Conservation (phyloP, 2,113 vertebrate genomes). For the Salminus brasiliensis region DNA sequence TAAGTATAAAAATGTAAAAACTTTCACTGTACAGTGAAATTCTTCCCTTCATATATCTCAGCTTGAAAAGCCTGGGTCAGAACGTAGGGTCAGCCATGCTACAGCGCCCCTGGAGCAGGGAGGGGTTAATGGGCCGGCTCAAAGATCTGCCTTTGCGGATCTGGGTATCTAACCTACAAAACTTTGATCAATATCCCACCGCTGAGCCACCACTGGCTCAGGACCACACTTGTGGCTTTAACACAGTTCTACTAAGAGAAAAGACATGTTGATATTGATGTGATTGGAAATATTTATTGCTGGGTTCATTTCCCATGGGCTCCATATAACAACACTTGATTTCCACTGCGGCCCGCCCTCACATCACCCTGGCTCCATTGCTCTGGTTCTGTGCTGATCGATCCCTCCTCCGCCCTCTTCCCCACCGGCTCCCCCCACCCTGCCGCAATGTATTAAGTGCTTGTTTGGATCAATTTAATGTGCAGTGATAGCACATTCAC, state of each 20-base stretch:
- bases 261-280: conserved; percentile 64
- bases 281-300: conserved; percentile 64
- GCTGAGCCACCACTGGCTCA: too few relatives aligned
- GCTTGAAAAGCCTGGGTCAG: too few relatives aligned
- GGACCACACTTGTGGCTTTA: neutral
- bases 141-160: too few relatives aligned
- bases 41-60: too few relatives aligned
- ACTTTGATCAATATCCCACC: too few relatives aligned
- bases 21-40: too few relatives aligned
- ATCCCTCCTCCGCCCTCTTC: neutral
- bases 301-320: conserved; percentile 52
- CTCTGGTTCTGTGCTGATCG: conserved; percentile 15
- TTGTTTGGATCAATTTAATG: conserved; percentile 81
- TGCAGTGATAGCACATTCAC: conserved; percentile 76
- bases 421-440: conserved; percentile 38
- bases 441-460: conserved; percentile 78
- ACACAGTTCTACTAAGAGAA: conserved; percentile 42
- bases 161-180: too few relatives aligned
- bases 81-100: too few relatives aligned
- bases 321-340: conserved; percentile 64
- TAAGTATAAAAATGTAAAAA: too few relatives aligned
- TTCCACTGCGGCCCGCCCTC: conserved; percentile 57
- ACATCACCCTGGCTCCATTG: conserved; percentile 27
- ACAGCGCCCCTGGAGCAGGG: too few relatives aligned
- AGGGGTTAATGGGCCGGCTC: too few relatives aligned